Base-by-base conservation (phyloP, 2,888 invertebrate genomes). In the Ferdinandea cuprea region DNA sequence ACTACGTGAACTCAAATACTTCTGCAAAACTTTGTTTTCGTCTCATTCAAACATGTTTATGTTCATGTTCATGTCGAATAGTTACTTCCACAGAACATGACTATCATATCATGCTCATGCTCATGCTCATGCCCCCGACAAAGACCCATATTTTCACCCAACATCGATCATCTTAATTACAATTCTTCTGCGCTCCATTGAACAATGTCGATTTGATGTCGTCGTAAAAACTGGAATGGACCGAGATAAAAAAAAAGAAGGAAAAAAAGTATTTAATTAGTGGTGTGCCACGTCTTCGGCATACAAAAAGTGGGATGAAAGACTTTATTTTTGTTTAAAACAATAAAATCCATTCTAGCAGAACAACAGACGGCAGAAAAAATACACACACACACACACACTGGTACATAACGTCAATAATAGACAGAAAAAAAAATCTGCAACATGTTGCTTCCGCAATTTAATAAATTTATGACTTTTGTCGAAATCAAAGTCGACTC, bases 401-500 rank as follows among this genome's bases (percentile, higher is more conserved):
- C 46, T 30, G 30, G 7, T 15, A 13, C 52, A 11, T n/a, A 6
- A 25, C 9, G 8, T 48, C 42, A n/a, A 19, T n/a, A 37, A n/a
- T n/a, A n/a, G n/a, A n/a, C n/a, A n/a, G n/a, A 0, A 21, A 13
- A 13, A 58, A 69, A 17, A 69, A 76, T 65, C 63, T 35, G 77
- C 81, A 81, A 72, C 71, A 72, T 81, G 81, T 72, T 81, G 77
- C 77, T 81, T 81, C 81, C 81, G 81, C 71, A 72, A 72, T 76
- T 71, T 48, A 9, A 28, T 13, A 61, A 66, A 76, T 71, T 66
- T 81, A 66, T 72, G 74, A 59, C 21, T 52, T 25, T 58, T 63
- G 65, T 59, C 59, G 54, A 76, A 76, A 81, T 71, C 63, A 81
- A 80, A 81, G 63, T 42, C 17, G 44, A n/a, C 19, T 17, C 1